Conservation (phyloP, 92 coral and sea anemone species). For the Actinostola sp. region DNA sequence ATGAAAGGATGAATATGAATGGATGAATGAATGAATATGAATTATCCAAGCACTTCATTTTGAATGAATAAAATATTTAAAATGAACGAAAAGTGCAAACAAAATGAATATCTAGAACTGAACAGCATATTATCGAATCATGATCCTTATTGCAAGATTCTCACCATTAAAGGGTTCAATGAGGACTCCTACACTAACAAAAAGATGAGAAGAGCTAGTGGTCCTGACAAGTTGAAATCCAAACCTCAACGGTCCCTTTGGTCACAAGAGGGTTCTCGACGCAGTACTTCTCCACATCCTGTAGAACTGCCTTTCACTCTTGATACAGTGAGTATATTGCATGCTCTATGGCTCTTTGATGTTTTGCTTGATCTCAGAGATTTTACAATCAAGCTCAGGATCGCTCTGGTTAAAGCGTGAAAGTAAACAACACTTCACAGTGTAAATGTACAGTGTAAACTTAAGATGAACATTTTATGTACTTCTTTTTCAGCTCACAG, state of each 20-base stretch:
- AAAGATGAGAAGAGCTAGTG: constrained; percentile 32
- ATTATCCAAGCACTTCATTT: too few species aligned
- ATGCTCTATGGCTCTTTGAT: too few species aligned
- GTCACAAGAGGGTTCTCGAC: constrained; percentile 10
- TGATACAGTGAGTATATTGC: constrained; percentile 62
- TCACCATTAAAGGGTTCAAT: background rate
- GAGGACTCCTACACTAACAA: constrained; percentile 15
- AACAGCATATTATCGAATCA: background rate
- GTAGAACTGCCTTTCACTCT: constrained; percentile 51
- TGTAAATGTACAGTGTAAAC: too few species aligned
- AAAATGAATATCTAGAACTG: background rate
- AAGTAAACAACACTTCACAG: too few species aligned
- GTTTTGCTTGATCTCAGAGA: too few species aligned
- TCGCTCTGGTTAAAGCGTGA: too few species aligned
- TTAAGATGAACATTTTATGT: too few species aligned
- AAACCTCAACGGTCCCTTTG: background rate
- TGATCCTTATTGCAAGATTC: background rate
- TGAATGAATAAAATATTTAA: too few species aligned
- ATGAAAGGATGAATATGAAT: too few species aligned
- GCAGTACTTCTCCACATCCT: constrained; percentile 25
- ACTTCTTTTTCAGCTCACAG: constrained; percentile 60
- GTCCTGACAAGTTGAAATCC: constrained; percentile 2
- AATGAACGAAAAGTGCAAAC: too few species aligned
- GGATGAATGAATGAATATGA: too few species aligned
- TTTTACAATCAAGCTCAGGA: too few species aligned